Evolutionary conservation across 2,113 vertebrate genomes (phyloP).

Genomic region (Chloropsis cyanopogon): DNA sequence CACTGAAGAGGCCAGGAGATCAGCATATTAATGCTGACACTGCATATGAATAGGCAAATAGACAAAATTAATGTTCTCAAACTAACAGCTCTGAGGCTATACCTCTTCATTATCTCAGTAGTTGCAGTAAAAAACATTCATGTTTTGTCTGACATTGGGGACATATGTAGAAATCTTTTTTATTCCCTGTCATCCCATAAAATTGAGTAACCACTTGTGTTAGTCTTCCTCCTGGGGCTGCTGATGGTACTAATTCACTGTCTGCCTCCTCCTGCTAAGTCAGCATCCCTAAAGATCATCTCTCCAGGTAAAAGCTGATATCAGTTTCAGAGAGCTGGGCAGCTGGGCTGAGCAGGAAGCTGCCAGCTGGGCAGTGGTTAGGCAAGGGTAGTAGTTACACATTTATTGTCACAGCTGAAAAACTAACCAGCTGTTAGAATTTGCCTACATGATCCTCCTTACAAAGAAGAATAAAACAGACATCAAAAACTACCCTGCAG

Average conservation of each 20-base stretch:
- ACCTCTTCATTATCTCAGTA: neutral
- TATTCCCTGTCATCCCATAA: neutral
- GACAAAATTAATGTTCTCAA: slow-evolving; percentile 3
- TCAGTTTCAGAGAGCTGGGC: neutral
- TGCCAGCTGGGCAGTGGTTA: neutral
- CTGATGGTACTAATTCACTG: neutral
- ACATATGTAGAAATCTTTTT: neutral
- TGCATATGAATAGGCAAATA: neutral
- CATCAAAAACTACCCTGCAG: neutral
- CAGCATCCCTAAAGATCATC: neutral
- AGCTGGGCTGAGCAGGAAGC: neutral
- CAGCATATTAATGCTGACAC: neutral
- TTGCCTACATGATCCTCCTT: neutral
- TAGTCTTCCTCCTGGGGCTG: neutral
- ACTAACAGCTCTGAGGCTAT: neutral
- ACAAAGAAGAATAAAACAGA: neutral
- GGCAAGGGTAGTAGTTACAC: neutral
- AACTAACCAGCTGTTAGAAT: neutral
- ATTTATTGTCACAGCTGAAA: neutral
- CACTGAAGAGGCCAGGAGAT: neutral
- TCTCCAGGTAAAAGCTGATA: neutral
- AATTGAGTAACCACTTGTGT: neutral
- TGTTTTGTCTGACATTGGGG: neutral
- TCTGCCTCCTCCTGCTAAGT: neutral
- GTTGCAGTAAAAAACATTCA: neutral